Percentiles rank a stretch among this genome's conserved stretches.
Conservation (phyloP, 2,113 vertebrate species). For the Centrocercus urophasianus region DNA sequence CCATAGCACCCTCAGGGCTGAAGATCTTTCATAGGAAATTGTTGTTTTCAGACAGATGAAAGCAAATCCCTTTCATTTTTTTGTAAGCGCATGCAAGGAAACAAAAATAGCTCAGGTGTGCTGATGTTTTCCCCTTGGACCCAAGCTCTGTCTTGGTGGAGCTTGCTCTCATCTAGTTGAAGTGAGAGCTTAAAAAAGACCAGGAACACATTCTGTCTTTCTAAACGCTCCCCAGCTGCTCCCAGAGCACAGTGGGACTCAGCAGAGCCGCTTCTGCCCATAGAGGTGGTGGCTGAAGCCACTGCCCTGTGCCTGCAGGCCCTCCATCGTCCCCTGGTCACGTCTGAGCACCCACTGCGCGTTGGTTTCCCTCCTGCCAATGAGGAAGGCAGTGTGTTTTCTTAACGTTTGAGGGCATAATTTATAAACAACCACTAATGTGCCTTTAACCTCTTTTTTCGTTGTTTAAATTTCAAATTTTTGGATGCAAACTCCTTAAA, state of each 20-base stretch:
- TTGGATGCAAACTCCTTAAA: constrained; percentile 54
- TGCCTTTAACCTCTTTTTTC: constrained; percentile 35
- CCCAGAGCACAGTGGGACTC: neutral
- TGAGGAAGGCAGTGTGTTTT: constrained; percentile 38
- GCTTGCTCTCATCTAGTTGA: neutral
- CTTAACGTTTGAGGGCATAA: constrained; percentile 52
- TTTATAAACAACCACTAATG: constrained; percentile 42
- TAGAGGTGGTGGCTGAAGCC: neutral
- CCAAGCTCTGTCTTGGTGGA: neutral
- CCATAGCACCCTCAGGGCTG: constrained; percentile 14
- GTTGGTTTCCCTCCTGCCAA: neutral
- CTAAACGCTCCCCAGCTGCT: neutral
- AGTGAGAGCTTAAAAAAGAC: neutral
- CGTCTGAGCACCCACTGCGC: neutral
- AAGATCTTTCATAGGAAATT: constrained; percentile 62
- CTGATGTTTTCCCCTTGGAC: neutral
- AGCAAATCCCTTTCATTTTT: constrained; percentile 35
- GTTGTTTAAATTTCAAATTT: constrained; percentile 61
- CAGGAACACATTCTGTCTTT: rapidly evolving
- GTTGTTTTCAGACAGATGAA: constrained; percentile 60
- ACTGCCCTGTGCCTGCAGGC: neutral
- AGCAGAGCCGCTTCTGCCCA: rapidly evolving
- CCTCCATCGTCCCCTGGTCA: neutral
- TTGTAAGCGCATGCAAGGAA: neutral
- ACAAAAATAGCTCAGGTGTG: constrained; percentile 30